A percentile compares a stretch with the other conserved stretches of the same genome.
These are phyloP conservation scores for Meloidogyne hapla DNA, from an alignment of 1,140 invertebrate species.

Conservation along the genomic window DNA sequence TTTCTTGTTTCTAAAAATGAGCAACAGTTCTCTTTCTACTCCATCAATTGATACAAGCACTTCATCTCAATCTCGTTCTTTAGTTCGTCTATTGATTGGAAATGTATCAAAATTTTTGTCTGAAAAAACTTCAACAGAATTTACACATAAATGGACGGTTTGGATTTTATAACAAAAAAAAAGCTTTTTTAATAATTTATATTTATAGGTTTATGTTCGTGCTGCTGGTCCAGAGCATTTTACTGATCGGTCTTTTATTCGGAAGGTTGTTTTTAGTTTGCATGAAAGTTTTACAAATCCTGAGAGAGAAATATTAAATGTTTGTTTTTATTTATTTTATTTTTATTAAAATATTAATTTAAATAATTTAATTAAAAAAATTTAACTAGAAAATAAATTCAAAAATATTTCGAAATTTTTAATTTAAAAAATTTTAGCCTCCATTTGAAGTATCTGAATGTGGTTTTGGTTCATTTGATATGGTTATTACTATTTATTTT, in stretches of 20 bases:
- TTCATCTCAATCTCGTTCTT: conserved; percentile 16
- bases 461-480: conserved; percentile 19
- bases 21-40: neutral
- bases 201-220: conserved; percentile 19
- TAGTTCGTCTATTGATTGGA: conserved; percentile 18
- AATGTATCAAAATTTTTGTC: conserved; percentile 2
- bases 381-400: too few species aligned
- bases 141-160: conserved; percentile 21
- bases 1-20: neutral
- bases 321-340: conserved; percentile 4
- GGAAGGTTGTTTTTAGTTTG: conserved; percentile 21
- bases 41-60: neutral
- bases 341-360: neutral
- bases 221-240: conserved; percentile 20
- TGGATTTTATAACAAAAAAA: neutral
- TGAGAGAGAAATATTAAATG: conserved; percentile 8
- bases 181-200: neutral
- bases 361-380: too few species aligned
- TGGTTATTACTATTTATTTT: conserved; percentile 15
- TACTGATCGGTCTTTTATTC: conserved; percentile 22
- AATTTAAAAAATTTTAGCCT: conserved; percentile 16
- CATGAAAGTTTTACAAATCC: conserved; percentile 25
- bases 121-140: neutral
- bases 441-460: conserved; percentile 26
- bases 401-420: too few species aligned